Base-by-base conservation (phyloP, 2,888 invertebrate species). In the Leptinotarsa peninsularis region DNA sequence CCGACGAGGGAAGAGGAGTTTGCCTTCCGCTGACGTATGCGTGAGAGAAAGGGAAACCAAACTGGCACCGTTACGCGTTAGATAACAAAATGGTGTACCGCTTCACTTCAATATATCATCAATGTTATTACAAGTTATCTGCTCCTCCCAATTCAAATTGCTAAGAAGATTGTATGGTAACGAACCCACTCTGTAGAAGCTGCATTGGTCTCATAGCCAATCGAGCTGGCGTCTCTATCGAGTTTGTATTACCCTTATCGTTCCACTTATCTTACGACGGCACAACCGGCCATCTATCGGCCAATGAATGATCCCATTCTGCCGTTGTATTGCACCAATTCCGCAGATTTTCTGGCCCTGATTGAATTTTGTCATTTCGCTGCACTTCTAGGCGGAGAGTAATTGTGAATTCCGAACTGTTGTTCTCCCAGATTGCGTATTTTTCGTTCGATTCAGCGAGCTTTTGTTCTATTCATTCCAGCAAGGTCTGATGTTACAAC, bases 301-400 rank as follows among this genome's bases (percentile, higher is more conserved):
- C 66, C 67, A 43, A n/a, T 56, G 49, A 54, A 71, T 33, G 66
- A 63, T 49, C n/a, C 60, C 68, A 54, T 58, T 73, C 54, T 50
- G 66, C 66, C 50, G 71, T 43, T 67, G 68, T 73, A 73, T 83
- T 83, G 84, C 81, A 78, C 80, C 84, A 84, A 85, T 84, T 85
- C 82, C 81, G 79, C 82, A 81, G 84, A 84, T 84, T 84, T 83
- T 83, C 81, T 80, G 80, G 83, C 77, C 82, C 82, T 82, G 84
- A 84, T 84, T 84, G 84, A 82, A 83, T 83, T 81, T 79, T 74
- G 80, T 77, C 81, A 78, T 78, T 80, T 78, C 76, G 76, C 56
- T 78, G 80, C 76, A 76, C 74, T 74, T 74, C 68, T 69, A 67
- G 66, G 70, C 75, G 67, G 27, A 60, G 71, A 74, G 77, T 79